Evolutionary conservation across 1,140 invertebrate species (phyloP).

Genomic region (Teleopsis dalmanni): DNA sequence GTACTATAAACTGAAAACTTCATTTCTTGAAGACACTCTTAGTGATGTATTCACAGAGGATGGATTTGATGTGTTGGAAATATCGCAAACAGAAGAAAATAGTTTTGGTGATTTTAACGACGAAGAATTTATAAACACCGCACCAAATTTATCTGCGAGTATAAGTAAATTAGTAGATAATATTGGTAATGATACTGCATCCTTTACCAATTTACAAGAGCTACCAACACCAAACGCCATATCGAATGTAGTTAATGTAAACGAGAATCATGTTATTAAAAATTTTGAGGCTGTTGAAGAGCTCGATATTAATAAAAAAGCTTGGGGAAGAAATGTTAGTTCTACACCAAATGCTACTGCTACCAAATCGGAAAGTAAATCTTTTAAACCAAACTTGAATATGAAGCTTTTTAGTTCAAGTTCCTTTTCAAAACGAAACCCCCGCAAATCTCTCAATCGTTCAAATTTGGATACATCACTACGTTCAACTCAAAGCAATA

Average conservation of each 20-base stretch:
- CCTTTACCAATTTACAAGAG: constrained; percentile 1
- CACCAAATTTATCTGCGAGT: constrained; percentile 25
- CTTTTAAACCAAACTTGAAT: constrained; percentile 44
- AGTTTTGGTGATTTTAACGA: constrained; percentile 8
- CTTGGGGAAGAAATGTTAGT: constrained; percentile 55
- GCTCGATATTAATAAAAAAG: constrained; percentile 40
- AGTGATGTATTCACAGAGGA: constrained; percentile 46
- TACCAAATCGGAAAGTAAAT: constrained; percentile 32
- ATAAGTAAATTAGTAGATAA: constrained; percentile 22
- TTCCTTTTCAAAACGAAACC: constrained; percentile 62
- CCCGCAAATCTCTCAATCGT: constrained; percentile 57
- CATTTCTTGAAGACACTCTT: constrained; percentile 62
- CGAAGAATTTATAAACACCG: constrained; percentile 20
- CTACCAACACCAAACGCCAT: constrained; percentile 17
- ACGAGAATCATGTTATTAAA: constrained; percentile 27
- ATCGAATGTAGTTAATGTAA: constrained; percentile 22
- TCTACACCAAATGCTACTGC: constrained; percentile 24
- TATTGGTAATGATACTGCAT: background rate
- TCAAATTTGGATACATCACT: background rate
- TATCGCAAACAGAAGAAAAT: constrained; percentile 21
- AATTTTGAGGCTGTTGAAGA: constrained; percentile 30
- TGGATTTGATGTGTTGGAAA: constrained; percentile 40
- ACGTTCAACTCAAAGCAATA: background rate
- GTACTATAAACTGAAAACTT: constrained; percentile 71
- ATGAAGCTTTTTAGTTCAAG: constrained; percentile 60